These are phyloP conservation scores for Caranx ignobilis DNA, from an alignment of 2,113 vertebrate species.

Conservation along the genomic window DNA sequence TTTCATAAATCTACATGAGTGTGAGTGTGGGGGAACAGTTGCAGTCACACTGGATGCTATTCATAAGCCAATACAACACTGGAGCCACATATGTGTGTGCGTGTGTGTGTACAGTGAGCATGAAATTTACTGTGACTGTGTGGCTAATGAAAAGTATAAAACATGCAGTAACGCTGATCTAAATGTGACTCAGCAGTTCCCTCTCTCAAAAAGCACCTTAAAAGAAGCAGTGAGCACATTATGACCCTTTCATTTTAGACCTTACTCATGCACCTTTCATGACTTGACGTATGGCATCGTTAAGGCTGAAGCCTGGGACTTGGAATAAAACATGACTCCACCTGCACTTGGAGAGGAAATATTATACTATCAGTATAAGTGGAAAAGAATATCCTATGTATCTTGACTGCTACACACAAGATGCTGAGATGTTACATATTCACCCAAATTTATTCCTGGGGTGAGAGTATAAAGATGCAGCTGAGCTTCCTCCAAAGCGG, in stretches of 20 bases:
- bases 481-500: too few relatives aligned
- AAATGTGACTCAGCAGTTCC: not conserved
- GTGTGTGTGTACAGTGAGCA: not conserved
- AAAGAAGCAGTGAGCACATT: too few relatives aligned
- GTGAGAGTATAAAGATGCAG: not conserved
- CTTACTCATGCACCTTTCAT: not conserved
- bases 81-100: not conserved
- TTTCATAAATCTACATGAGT: constrained; percentile 23
- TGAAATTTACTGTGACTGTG: not conserved
- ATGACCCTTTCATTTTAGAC: not conserved
- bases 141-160: not conserved
- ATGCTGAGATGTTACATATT: not conserved
- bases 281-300: not conserved
- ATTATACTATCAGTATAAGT: not conserved
- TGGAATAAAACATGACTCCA: not conserved
- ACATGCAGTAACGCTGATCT: not conserved
- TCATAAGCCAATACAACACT: not conserved
- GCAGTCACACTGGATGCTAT: not conserved
- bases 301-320: not conserved
- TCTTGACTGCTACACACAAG: not conserved
- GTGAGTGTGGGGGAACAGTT: not conserved
- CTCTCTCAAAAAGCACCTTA: not conserved
- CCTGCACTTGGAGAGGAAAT: not conserved
- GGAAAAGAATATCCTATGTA: not conserved
- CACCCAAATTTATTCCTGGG: not conserved